phyloP scores from a whole-genome alignment of 2,113 vertebrate genomes.

The Pelvicachromis taeniatus region DNA sequence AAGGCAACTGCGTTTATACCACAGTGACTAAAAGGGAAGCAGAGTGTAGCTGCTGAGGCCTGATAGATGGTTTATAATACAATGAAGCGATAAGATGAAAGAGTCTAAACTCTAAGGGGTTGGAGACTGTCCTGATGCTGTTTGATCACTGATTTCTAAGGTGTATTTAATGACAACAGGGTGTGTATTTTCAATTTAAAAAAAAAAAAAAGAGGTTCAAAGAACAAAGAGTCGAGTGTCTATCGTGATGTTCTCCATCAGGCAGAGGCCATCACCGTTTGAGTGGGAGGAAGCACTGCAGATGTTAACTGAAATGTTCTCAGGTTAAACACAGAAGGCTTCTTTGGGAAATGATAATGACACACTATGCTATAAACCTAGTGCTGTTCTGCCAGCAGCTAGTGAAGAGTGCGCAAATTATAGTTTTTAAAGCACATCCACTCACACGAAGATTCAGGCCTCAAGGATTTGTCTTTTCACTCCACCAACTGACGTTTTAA shows the following conservation, averaged over 20 bases:
- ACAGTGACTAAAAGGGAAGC: background rate
- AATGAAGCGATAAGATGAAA: background rate
- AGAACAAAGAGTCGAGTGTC: background rate
- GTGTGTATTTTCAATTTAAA: background rate
- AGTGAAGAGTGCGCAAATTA: background rate
- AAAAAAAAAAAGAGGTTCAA: background rate
- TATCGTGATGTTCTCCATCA: background rate
- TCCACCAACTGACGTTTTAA: background rate
- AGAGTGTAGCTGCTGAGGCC: background rate
- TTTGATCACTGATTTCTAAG: background rate
- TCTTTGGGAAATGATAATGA: background rate
- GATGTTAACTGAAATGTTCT: background rate
- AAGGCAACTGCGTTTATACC: background rate
- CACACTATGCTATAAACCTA: background rate
- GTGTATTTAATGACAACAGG: background rate
- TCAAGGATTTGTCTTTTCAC: background rate
- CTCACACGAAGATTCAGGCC: background rate
- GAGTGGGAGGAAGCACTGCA: background rate
- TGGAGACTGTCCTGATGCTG: background rate
- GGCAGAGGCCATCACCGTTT: background rate
- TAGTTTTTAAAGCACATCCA: background rate
- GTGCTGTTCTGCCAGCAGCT: background rate
- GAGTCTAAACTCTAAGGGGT: background rate
- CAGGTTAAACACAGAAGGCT: background rate
- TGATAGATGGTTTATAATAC: background rate